Conservation (phyloP, 1,140 invertebrate species). For the Drosophila lacteicornis region DNA sequence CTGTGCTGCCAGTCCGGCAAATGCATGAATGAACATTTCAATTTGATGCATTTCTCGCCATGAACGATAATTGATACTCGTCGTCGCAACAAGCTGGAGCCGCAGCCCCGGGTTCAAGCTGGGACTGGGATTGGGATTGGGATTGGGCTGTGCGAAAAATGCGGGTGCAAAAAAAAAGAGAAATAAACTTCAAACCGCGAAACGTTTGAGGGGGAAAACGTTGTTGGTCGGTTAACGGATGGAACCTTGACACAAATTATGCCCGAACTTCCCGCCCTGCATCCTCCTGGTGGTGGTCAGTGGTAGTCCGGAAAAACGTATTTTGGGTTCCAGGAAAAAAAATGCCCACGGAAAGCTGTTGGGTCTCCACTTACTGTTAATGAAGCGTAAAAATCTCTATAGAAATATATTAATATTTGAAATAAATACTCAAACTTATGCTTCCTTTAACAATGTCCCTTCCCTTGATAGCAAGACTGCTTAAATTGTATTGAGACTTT, state of each 20-base stretch:
- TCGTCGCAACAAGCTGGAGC: conserved; percentile 20
- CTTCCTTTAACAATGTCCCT: too few species aligned
- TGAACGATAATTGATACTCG: conserved; percentile 54
- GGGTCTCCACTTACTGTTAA: background rate
- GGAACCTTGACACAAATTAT: conserved; percentile 32
- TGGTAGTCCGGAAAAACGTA: background rate
- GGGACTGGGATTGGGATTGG: background rate
- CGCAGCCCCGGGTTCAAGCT: background rate
- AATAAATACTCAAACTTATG: background rate
- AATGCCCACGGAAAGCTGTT: background rate
- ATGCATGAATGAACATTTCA: conserved; percentile 67
- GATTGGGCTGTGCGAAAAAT: background rate
- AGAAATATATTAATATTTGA: background rate
- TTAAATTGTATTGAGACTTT: background rate
- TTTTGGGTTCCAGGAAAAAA: too few species aligned
- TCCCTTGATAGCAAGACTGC: background rate
- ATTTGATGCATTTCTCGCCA: conserved; percentile 59
- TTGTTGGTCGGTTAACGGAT: conserved; percentile 1
- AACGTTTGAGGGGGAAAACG: background rate
- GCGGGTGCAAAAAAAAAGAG: background rate
- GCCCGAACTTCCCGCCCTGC: background rate
- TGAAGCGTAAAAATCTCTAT: background rate
- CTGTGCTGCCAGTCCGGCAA: conserved; percentile 27
- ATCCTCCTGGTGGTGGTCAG: conserved; percentile 3
- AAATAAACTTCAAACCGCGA: conserved; percentile 10